A percentile compares a stretch with the other conserved stretches of the same genome.
Conservation (phyloP, 2,888 invertebrate genomes). For the Spatulosminthurus flaviceps region DNA sequence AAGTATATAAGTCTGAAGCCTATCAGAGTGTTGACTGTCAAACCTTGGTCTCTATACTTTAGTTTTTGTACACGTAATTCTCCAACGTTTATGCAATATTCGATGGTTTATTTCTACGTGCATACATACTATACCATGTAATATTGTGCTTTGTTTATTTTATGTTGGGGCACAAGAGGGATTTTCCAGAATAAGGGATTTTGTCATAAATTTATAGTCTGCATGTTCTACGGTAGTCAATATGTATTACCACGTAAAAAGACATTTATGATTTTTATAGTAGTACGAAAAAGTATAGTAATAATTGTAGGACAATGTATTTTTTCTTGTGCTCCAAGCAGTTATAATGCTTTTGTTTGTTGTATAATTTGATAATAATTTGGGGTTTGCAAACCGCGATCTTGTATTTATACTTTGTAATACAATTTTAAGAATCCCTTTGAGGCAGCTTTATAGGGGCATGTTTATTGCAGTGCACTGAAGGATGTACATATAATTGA, state of each 20-base stretch:
- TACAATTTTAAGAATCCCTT: neutral
- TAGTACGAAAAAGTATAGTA: no score
- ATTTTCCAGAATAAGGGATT: no score
- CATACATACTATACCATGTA: no score
- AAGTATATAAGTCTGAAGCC: neutral
- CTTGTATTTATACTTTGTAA: neutral
- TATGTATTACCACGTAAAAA: no score
- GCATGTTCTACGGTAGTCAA: no score
- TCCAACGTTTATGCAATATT: no score
- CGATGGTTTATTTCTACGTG: no score
- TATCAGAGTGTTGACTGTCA: neutral
- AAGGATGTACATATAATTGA: neutral
- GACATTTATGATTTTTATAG: no score
- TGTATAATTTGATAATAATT: neutral
- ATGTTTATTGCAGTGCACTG: neutral
- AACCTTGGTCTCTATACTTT: neutral
- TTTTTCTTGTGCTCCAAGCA: neutral
- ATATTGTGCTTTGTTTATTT: no score
- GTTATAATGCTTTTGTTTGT: constrained; percentile 1
- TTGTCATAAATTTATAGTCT: no score
- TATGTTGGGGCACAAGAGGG: no score
- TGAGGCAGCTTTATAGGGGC: neutral
- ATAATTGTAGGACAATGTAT: neutral
- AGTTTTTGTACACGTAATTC: no score
- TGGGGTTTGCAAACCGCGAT: neutral